phyloP scores from a whole-genome alignment of 2,113 vertebrate genomes.

The Leucoraja erinaceus region DNA sequence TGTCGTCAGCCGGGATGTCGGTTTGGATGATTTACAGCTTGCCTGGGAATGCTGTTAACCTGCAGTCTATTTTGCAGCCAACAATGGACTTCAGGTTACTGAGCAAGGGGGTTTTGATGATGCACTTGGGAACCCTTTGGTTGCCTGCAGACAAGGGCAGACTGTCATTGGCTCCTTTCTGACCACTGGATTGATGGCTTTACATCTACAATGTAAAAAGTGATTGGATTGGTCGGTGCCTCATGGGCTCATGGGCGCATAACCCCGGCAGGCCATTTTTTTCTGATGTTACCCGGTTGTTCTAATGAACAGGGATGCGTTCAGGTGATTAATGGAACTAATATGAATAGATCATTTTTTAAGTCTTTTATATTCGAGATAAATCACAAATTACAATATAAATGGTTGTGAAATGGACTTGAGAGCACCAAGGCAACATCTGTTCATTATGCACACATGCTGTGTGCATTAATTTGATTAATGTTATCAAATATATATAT shows the following conservation, averaged over 20 bases:
- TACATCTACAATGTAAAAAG: not conserved
- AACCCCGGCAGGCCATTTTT: not conserved
- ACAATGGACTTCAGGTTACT: conserved; percentile 19
- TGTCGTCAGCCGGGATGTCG: conserved; percentile 4
- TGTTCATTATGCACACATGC: conserved; percentile 11
- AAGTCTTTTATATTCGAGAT: not conserved
- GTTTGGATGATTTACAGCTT: conserved; percentile 30
- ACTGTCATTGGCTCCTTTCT: conserved; percentile 33
- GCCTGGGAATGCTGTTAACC: conserved; percentile 21
- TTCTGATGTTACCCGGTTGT: not conserved
- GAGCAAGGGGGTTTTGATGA: conserved; percentile 27
- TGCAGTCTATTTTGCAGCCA: conserved; percentile 16
- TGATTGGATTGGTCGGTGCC: not conserved
- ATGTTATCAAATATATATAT: not conserved
- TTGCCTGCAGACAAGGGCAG: conserved; percentile 36
- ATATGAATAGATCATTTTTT: conserved; percentile 1
- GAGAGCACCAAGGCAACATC: not conserved
- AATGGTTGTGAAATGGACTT: not conserved
- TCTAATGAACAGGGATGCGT: not conserved
- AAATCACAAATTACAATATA: not conserved
- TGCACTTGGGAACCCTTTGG: conserved; percentile 14
- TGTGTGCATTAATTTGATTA: conserved; percentile 23
- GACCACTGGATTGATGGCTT: conserved; percentile 28
- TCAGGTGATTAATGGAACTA: conserved; percentile 5
- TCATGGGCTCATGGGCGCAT: not conserved